Evolutionary conservation across 2,797 vertebrate genomes (phyloP), one percentile per base, ranked within the genome.

Genomic region (Melanotaenia parkinsoni): DNA sequence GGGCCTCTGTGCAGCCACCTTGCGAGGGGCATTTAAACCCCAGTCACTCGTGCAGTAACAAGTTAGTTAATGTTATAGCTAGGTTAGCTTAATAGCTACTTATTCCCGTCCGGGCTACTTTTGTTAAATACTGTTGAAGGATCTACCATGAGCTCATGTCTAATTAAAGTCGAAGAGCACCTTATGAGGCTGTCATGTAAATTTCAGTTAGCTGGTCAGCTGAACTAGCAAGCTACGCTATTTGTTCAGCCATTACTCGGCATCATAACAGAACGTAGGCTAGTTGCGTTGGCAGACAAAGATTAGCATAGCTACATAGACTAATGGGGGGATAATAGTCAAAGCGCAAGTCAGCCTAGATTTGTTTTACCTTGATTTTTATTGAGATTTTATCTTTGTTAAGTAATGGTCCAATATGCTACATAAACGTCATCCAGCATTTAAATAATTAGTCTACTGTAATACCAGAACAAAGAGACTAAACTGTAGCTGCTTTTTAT

Each of bases 11-110:
- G 86, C 73, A 88, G 88, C 88, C 82, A 79, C 88, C 86, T 88
- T 86, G 82, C 84, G 54, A 79, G 90, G 88, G 91, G 73, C 84
- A 93, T 94, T 94, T 94, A 94, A 94, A 93, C 64, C 84, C 89
- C 82, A 63, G 40, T 72, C 74, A 77, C 71, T 81, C 58, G 57
- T 65, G 70, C 70, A 54, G 28, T 67, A 59, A 72, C 72, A 83
- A 85, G 86, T 89, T 86, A 82, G 90, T 84, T 73, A 53, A 51
- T 26, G 56, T 35, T 63, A 14, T 12, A 59, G 79, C 85, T 80
- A 58, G 71, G 40, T 57, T 86, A 86, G 85, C 84, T 59, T 72
- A 6, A 58, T 18, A 76, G 53, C 63, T 79, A 54, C 45, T 58
- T 51, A 18, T 60, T 1, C 13, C 1, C 24, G 37, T 18, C 33